Conservation (phyloP, 2,888 invertebrate genomes). For the Chydorus sphaericus region DNA sequence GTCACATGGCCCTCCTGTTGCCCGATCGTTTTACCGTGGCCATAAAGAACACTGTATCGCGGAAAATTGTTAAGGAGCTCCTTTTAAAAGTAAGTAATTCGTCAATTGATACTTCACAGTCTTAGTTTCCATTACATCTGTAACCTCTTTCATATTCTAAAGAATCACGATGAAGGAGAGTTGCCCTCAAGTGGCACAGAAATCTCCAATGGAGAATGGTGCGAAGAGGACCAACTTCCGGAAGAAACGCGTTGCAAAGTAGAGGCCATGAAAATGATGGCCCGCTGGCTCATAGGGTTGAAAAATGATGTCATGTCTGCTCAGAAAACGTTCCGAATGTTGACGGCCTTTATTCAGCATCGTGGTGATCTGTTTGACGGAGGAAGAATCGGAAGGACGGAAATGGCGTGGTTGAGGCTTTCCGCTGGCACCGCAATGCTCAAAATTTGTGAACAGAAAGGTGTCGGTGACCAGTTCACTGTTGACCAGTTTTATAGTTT, state of each 20-base stretch:
- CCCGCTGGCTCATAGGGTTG: constrained; percentile 83
- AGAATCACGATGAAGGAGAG: background rate
- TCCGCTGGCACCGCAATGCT: constrained; percentile 91
- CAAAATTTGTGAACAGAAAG: constrained; percentile 92
- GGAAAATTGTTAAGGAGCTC: constrained; percentile 85
- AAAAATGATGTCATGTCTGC: constrained; percentile 76
- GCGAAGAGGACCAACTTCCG: constrained; percentile 57
- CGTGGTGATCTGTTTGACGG: constrained; percentile 64
- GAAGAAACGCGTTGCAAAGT: constrained; percentile 53
- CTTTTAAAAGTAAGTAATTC: constrained; percentile 41
- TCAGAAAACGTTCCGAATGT: constrained; percentile 84
- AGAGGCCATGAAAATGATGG: constrained; percentile 90
- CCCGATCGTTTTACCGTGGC: constrained; percentile 77
- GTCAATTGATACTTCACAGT: constrained; percentile 9
- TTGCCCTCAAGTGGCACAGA: constrained; percentile 39
- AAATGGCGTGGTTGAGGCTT: constrained; percentile 83
- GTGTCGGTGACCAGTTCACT: constrained; percentile 85
- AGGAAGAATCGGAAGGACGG: constrained; percentile 41
- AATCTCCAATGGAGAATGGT: constrained; percentile 55
- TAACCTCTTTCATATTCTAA: background rate
- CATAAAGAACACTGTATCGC: constrained; percentile 85
- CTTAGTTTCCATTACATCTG: background rate
- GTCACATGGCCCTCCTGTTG: constrained; percentile 66
- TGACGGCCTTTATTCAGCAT: constrained; percentile 83
- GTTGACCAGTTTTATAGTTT: constrained; percentile 89